A percentile compares a stretch with the other conserved stretches of the same genome.
Evolutionary conservation across 2,797 vertebrate species (phyloP).

Genomic region (Spea hammondii): DNA sequence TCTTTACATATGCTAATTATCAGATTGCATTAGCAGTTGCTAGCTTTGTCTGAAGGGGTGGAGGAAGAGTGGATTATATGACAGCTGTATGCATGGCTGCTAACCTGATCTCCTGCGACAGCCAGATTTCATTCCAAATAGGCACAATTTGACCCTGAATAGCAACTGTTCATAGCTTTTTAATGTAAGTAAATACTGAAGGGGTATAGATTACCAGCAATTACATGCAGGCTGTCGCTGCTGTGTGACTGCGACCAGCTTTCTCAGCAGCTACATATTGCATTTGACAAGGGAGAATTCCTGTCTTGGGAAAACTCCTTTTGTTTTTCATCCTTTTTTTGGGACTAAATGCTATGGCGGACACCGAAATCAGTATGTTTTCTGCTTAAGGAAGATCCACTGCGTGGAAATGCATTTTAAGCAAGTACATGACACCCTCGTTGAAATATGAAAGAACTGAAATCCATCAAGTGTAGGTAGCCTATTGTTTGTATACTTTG

Average conservation of each 20-base stretch:
- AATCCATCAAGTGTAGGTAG: background rate
- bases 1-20: conserved; percentile 75
- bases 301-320: conserved; percentile 1
- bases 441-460: background rate
- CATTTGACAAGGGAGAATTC: background rate
- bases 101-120: conserved; percentile 60
- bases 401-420: background rate
- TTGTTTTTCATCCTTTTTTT: conserved; percentile 1
- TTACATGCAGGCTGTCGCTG: background rate
- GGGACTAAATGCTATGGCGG: background rate
- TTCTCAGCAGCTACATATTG: conserved; percentile 11
- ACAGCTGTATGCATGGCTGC: conserved; percentile 71
- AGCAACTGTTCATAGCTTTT: conserved; percentile 26
- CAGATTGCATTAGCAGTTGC: conserved; percentile 65
- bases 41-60: conserved; percentile 64
- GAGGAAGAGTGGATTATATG: conserved; percentile 58
- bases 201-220: background rate
- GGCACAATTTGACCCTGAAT: conserved; percentile 1
- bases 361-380: background rate
- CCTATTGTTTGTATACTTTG: background rate
- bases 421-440: background rate
- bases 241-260: background rate
- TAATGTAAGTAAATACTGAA: conserved; percentile 21
- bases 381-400: background rate
- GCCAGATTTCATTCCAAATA: conserved; percentile 52